A percentile compares a stretch with the other conserved stretches of the same genome.
These are phyloP conservation scores for Spongilla lacustris DNA, from an alignment of 37 sponge, comb jelly and placozoan genomes.

Conservation along the genomic window DNA sequence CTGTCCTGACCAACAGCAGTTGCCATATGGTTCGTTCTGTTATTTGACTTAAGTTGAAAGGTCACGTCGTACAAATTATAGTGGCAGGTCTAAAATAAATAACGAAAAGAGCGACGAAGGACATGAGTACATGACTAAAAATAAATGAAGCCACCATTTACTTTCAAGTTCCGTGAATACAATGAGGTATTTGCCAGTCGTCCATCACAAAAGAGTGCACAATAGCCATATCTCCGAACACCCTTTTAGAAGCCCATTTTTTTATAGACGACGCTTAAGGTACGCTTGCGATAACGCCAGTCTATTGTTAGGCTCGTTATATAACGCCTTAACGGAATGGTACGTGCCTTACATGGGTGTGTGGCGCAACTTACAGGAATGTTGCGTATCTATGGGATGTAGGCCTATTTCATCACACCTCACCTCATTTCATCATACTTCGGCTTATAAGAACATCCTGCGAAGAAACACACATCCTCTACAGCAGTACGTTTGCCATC, in stretches of 20 bases:
- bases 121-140: background rate
- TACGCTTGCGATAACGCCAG: background rate
- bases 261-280: background rate
- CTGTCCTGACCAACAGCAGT: background rate
- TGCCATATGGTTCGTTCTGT: background rate
- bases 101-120: background rate
- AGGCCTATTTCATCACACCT: background rate
- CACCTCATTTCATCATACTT: background rate
- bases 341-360: background rate
- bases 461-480: too few species aligned
- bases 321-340: background rate
- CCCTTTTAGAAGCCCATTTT: background rate
- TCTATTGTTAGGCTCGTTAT: background rate
- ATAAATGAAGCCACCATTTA: background rate
- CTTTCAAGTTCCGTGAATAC: background rate
- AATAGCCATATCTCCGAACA: slow-evolving; percentile 3
- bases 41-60: too few species aligned
- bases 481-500: too few species aligned
- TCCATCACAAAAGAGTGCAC: slow-evolving; percentile 25
- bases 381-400: too few species aligned
- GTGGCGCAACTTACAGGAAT: background rate
- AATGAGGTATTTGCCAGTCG: slow-evolving; percentile 11
- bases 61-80: too few species aligned
- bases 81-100: background rate
- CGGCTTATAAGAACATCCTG: too few species aligned